A percentile compares a stretch with the other conserved stretches of the same genome.
These are phyloP conservation scores for Penaeus vannamei DNA, from an alignment of 1,140 invertebrate genomes.

Conservation along the genomic window DNA sequence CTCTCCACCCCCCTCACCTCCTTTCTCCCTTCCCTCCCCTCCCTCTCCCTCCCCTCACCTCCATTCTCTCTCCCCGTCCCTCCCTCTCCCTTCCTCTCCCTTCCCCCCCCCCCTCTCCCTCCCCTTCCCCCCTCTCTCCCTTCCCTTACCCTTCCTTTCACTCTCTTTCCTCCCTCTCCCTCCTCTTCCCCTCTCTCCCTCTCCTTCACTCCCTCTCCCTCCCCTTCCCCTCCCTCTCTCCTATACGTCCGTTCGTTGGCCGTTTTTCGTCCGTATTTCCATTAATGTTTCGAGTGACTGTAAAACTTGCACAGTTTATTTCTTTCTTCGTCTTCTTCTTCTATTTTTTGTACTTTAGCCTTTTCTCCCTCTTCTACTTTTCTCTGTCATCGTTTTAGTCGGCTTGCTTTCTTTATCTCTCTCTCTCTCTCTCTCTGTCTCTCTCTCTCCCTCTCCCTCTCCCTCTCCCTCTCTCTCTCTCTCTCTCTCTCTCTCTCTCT, in stretches of 20 bases:
- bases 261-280: no score
- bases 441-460: no score
- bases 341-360: no score
- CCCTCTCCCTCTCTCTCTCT: background rate
- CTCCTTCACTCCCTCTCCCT: background rate
- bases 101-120: background rate
- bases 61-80: background rate
- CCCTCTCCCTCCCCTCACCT: background rate
- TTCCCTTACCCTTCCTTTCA: background rate
- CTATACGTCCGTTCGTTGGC: no score
- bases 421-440: no score
- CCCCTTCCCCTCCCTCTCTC: background rate
- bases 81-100: background rate
- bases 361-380: no score
- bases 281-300: no score
- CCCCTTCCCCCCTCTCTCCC: background rate
- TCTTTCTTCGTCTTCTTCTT: no score
- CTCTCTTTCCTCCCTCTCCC: slow-evolving; percentile 69
- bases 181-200: background rate
- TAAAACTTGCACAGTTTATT: no score
- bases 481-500: background rate
- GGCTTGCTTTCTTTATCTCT: no score
- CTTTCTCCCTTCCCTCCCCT: background rate
- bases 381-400: no score
- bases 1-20: slow-evolving; percentile 68